Evolutionary conservation across 2,797 vertebrate species (phyloP).

Genomic region (Leuciscus waleckii): DNA sequence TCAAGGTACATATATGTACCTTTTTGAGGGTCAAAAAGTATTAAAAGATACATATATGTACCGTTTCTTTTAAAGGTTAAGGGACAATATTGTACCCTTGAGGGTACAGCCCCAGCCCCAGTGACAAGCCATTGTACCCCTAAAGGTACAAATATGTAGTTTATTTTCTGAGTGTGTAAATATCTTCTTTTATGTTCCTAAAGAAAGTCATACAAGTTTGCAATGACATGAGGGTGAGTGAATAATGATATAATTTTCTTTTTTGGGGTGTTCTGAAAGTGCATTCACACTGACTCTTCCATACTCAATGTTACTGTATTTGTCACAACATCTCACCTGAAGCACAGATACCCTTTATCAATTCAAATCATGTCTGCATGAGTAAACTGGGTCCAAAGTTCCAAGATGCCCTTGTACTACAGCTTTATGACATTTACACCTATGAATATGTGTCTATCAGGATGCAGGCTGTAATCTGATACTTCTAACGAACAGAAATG

Average conservation of each 20-base stretch:
- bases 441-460: not conserved
- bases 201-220: not conserved
- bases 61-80: too few species aligned
- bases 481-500: not conserved
- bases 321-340: not conserved
- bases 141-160: too few species aligned
- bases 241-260: not conserved
- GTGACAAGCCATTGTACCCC: too few species aligned
- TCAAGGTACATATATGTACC: too few species aligned
- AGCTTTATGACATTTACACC: conserved; percentile 16
- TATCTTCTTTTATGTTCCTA: not conserved
- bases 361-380: conserved; percentile 2
- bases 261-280: conserved; percentile 16
- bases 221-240: not conserved
- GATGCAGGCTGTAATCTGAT: conserved; percentile 7
- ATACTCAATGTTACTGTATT: conserved; percentile 22
- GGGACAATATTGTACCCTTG: too few species aligned
- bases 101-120: too few species aligned
- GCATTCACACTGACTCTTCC: conserved; percentile 39
- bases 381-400: conserved; percentile 31
- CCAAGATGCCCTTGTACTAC: not conserved
- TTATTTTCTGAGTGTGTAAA: too few species aligned
- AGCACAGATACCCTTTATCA: conserved; percentile 8
- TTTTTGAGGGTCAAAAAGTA: too few species aligned
- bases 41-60: too few species aligned